Evolutionary conservation across 2,797 vertebrate genomes (phyloP).

Genomic region (Alfaro cultratus): DNA sequence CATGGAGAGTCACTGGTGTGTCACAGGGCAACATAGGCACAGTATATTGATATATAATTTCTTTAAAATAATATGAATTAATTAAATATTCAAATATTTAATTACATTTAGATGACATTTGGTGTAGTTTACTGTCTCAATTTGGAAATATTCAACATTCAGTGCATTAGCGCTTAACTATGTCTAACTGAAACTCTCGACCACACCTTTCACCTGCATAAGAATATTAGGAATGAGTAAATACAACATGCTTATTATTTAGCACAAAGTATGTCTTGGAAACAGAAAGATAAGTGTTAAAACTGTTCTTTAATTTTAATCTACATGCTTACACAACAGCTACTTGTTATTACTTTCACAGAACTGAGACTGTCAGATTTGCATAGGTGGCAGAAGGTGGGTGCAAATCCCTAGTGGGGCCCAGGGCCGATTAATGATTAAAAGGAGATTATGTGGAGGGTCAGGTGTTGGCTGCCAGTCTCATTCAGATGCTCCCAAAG

Average conservation of each 20-base stretch:
- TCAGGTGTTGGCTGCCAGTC: constrained; percentile 62
- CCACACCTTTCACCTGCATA: not conserved
- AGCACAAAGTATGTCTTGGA: not conserved
- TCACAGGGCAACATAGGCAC: not conserved
- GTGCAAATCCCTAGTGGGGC: constrained; percentile 76
- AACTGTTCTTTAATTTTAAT: not conserved
- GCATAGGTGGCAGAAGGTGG: constrained; percentile 79
- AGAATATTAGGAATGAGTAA: not conserved
- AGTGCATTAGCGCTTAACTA: not conserved
- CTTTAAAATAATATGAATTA: not conserved
- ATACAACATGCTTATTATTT: not conserved
- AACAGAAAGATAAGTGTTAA: not conserved
- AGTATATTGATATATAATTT: not conserved
- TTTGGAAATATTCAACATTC: not conserved
- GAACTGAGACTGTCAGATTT: constrained; percentile 67
- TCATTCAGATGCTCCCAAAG: constrained; percentile 51
- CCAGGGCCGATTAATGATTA: constrained; percentile 83
- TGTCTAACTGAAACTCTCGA: not conserved
- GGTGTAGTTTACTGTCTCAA: not conserved
- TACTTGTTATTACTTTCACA: constrained; percentile 39
- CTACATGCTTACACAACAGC: constrained; percentile 9
- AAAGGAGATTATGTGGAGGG: constrained; percentile 79
- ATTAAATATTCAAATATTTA: not conserved
- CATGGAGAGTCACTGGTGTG: not conserved
- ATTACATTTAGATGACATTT: not conserved